Evolutionary conservation across 2,888 invertebrate genomes (phyloP).

Genomic region (Chaetogeoica ovagalla): DNA sequence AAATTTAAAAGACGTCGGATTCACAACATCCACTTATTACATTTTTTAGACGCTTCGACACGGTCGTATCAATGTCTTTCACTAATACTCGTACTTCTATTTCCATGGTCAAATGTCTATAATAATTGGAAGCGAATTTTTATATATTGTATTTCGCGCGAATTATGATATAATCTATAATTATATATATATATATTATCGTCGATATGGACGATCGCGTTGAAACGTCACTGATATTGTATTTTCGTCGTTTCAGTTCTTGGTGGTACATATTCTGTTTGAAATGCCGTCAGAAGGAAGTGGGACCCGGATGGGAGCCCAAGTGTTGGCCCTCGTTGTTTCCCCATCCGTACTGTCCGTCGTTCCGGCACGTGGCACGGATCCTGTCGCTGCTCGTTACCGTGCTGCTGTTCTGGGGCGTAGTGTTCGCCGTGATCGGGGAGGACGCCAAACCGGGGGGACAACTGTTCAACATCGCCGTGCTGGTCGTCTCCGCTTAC

Average conservation of each 20-base stretch:
- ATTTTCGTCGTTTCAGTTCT: slow-evolving; percentile 63
- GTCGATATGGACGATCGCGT: too few species aligned
- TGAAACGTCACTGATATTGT: too few species aligned
- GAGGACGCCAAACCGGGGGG: slow-evolving; percentile 79
- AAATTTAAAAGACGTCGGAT: too few species aligned
- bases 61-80: too few species aligned
- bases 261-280: slow-evolving; percentile 83
- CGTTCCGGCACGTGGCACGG: slow-evolving; percentile 81
- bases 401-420: slow-evolving; percentile 75
- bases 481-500: slow-evolving; percentile 75
- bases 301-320: slow-evolving; percentile 80
- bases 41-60: too few species aligned
- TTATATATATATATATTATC: too few species aligned
- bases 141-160: too few species aligned
- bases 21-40: too few species aligned
- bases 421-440: slow-evolving; percentile 68
- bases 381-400: slow-evolving; percentile 73
- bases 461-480: slow-evolving; percentile 76
- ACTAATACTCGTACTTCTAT: too few species aligned
- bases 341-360: slow-evolving; percentile 83
- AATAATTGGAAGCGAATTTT: too few species aligned
- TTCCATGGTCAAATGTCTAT: too few species aligned
- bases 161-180: too few species aligned
- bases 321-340: slow-evolving; percentile 78
- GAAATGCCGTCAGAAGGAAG: slow-evolving; percentile 75